A percentile compares a stretch with the other conserved stretches of the same genome.
These are phyloP conservation scores for Augiades crinisus DNA, from an alignment of 2,888 invertebrate genomes.

Conservation along the genomic window DNA sequence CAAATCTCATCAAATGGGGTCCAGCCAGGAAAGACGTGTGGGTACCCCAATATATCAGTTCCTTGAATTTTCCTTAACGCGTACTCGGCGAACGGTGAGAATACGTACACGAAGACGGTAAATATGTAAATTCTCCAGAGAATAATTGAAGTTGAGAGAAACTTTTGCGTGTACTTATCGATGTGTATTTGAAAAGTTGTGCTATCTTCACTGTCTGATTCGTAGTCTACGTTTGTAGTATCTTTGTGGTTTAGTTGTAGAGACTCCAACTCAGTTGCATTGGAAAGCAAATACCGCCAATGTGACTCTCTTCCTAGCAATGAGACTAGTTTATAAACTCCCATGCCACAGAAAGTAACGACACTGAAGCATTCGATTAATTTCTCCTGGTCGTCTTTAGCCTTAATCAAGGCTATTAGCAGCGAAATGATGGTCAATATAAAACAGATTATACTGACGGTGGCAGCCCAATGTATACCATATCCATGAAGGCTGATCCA, in stretches of 20 bases:
- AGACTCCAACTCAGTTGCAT: slow-evolving; percentile 45
- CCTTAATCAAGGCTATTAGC: slow-evolving; percentile 42
- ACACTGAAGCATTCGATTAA: slow-evolving; percentile 60
- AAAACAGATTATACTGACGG: slow-evolving; percentile 42
- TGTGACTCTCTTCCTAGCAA: slow-evolving; percentile 37
- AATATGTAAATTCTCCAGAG: slow-evolving; percentile 48
- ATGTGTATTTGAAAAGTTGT: slow-evolving; percentile 35
- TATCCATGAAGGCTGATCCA: slow-evolving; percentile 31
- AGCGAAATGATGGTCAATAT: slow-evolving; percentile 44
- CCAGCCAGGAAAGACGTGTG: slow-evolving; percentile 62
- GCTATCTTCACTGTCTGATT: slow-evolving; percentile 39
- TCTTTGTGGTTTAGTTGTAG: slow-evolving; percentile 36
- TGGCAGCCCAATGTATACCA: slow-evolving; percentile 39
- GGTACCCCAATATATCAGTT: slow-evolving; percentile 35
- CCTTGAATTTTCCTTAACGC: slow-evolving; percentile 36
- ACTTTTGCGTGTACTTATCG: slow-evolving; percentile 44
- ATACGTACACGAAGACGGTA: slow-evolving; percentile 48
- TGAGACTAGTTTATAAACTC: slow-evolving; percentile 51
- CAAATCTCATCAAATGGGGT: slow-evolving; percentile 43
- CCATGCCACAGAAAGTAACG: slow-evolving; percentile 57
- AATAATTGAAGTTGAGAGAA: slow-evolving; percentile 40
- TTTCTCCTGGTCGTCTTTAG: slow-evolving; percentile 43
- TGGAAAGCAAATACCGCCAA: slow-evolving; percentile 47
- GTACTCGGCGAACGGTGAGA: slow-evolving; percentile 58
- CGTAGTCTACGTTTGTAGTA: slow-evolving; percentile 34